These are phyloP conservation scores for Galemys pyrenaicus DNA, from an alignment of 2,113 vertebrate species.

Conservation along the genomic window DNA sequence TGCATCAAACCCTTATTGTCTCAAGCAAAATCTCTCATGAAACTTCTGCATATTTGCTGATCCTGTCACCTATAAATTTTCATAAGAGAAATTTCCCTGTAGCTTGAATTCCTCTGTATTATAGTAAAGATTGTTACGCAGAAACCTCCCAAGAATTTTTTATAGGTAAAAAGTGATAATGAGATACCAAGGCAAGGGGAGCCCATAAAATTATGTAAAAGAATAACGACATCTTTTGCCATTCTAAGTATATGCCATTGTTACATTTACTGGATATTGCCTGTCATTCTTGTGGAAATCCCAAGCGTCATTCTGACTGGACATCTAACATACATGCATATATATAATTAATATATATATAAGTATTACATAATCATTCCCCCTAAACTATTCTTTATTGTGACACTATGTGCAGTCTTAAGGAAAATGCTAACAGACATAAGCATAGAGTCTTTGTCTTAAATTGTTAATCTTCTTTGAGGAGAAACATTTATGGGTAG, in stretches of 20 bases:
- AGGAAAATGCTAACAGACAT: neutral
- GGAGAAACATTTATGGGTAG: neutral
- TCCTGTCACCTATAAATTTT: neutral
- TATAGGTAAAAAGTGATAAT: neutral
- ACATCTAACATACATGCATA: constrained; percentile 36
- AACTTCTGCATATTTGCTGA: neutral
- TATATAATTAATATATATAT: too few species aligned
- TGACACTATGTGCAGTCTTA: neutral
- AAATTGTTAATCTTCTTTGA: constrained; percentile 5
- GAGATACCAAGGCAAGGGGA: neutral
- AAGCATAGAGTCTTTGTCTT: neutral
- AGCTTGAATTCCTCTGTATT: neutral
- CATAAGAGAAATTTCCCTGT: constrained; percentile 17
- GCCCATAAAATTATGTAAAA: neutral
- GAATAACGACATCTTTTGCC: neutral
- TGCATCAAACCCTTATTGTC: neutral
- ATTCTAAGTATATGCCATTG: neutral
- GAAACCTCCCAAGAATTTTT: neutral
- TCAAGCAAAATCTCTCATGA: constrained; percentile 5
- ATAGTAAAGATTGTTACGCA: neutral
- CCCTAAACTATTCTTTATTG: neutral
- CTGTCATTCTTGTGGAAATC: neutral
- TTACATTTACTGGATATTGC: neutral
- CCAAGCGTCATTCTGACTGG: neutral
- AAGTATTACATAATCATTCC: constrained; percentile 21